Conservation (phyloP, 2,113 vertebrate species). For the Protobothrops flavoviridis region DNA sequence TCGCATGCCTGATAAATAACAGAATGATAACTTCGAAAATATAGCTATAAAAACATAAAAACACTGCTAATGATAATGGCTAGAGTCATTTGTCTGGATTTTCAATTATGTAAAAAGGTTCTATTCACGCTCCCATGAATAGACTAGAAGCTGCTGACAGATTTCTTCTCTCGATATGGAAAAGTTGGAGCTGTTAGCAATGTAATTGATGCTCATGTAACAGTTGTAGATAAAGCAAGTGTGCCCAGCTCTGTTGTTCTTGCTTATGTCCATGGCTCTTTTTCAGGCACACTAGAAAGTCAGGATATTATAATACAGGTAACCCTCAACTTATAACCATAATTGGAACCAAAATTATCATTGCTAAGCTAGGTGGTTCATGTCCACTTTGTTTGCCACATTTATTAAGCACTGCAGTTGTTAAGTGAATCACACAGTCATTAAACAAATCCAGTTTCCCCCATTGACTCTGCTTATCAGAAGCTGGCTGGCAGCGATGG, state of each 20-base stretch:
- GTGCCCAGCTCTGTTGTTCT: not conserved
- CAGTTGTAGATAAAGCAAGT: not conserved
- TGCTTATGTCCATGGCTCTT: not conserved
- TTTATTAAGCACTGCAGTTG: not conserved
- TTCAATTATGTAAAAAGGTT: not conserved
- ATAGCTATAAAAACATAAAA: not conserved
- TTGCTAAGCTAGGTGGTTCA: not conserved
- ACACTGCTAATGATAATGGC: not conserved
- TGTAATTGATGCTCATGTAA: not conserved
- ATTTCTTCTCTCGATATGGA: not conserved
- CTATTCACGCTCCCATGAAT: not conserved
- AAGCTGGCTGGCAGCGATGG: too few relatives aligned
- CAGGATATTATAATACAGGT: not conserved
- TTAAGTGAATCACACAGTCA: not conserved
- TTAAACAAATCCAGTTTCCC: not conserved
- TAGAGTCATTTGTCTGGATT: not conserved
- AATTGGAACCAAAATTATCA: not conserved
- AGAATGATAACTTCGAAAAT: not conserved
- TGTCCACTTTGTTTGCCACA: not conserved
- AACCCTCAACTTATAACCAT: not conserved
- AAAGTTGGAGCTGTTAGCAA: not conserved
- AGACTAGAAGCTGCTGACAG: not conserved
- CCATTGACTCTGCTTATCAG: not conserved
- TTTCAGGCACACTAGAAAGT: not conserved
- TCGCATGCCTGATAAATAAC: not conserved